Base-by-base conservation (phyloP, 2,113 vertebrate species). In the Crotophaga sulcirostris region DNA sequence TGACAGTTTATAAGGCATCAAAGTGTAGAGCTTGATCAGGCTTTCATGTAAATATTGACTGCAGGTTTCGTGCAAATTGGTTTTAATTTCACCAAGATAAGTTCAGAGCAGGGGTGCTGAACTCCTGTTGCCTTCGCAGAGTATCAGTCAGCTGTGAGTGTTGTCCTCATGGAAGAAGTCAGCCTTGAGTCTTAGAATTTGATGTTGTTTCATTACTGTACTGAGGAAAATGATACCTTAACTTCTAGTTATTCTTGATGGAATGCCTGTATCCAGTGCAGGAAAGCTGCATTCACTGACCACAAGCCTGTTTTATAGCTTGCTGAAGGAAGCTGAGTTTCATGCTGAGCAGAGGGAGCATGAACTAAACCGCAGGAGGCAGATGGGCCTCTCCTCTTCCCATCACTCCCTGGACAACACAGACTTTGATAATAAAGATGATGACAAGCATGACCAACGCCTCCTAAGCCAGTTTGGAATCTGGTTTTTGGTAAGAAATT, bases 401-500 rank as follows among this genome's bases (percentile, higher is more conserved):
- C 99, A 99, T 95, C 99, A 99, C 75, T 99, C 99, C 38, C 97
- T 99, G 96, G 99, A 99, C 96, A 99, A 99, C 91, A 98, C 99
- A 4, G 99, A 99, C 95, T 99, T 99, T 91, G 99, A 99, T 93
- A 99, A 99, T 98, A 99, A 99, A 96, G 99, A 99, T 77, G 99
- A 99, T 33, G 99, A 99, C 93, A 99, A 99, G 94, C 99, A 99
- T 2, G 99, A 99, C 97, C 99, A 99, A 92, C 98, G 99, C 15
- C 99, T 99, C 29, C 98, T 99, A 95, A 99, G 99, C 91, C 99
- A 99, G 92, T 99, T 99, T 91, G 99, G 99, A 96, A 99, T 99
- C 96, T 99, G 99, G 99, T 99, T 99, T 97, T 98, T 99, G 98
- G 99, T 99, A 98, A 96, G 97, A 86, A 73, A 51, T 86, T 67